A percentile compares a stretch with the other conserved stretches of the same genome.
Evolutionary conservation across 2,113 vertebrate genomes (phyloP).

Genomic region (Podocnemis expansa): DNA sequence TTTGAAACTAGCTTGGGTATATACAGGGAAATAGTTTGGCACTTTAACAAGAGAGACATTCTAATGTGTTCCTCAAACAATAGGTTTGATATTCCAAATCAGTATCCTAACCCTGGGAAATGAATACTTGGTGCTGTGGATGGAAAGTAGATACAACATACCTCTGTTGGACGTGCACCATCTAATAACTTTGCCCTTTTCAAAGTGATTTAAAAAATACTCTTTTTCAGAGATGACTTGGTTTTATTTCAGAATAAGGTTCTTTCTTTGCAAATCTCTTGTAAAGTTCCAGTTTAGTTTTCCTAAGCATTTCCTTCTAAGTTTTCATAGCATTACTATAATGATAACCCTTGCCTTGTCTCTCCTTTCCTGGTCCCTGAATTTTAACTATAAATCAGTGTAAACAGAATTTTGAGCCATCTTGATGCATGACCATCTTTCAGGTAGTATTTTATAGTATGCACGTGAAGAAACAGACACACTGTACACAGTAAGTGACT

Average conservation of each 20-base stretch:
- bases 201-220: background rate
- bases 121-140: background rate
- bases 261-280: background rate
- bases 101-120: constrained; percentile 26
- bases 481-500: background rate
- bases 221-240: background rate
- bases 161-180: background rate
- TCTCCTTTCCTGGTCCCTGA: too few species aligned
- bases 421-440: background rate
- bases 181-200: constrained; percentile 14
- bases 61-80: constrained; percentile 51
- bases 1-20: background rate
- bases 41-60: constrained; percentile 54
- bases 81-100: background rate
- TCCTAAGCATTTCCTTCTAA: too few species aligned
- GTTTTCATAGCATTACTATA: background rate
- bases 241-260: background rate
- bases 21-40: constrained; percentile 29
- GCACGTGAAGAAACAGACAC: background rate
- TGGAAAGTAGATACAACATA: constrained; percentile 11
- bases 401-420: background rate
- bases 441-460: background rate
- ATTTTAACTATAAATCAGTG: background rate
- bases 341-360: background rate
- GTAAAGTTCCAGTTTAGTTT: background rate